These are phyloP conservation scores for Rutilus rutilus DNA, from an alignment of 2,113 vertebrate species.

Conservation along the genomic window DNA sequence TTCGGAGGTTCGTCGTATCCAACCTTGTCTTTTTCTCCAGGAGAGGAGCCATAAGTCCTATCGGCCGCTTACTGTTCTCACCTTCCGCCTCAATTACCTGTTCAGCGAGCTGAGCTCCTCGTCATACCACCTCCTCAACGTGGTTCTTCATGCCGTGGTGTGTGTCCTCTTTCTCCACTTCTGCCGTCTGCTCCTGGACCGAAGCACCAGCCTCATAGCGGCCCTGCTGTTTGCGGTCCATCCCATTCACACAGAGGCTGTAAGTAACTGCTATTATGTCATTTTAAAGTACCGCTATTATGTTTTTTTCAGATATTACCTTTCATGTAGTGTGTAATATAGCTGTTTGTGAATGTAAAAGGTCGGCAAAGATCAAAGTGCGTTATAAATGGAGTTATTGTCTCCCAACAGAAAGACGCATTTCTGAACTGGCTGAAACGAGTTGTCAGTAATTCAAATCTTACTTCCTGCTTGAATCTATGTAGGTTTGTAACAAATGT, in stretches of 20 bases:
- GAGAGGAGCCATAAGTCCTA: slow-evolving; percentile 99
- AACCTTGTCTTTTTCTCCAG: slow-evolving; percentile 66
- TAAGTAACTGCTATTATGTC: slow-evolving; percentile 73
- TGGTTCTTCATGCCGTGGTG: slow-evolving; percentile 85
- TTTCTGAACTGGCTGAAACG: neutral
- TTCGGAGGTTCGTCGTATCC: neutral
- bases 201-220: slow-evolving; percentile 83
- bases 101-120: slow-evolving; percentile 90
- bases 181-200: slow-evolving; percentile 89
- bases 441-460: no score
- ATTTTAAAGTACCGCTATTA: no score
- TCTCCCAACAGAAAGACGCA: neutral
- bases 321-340: no score
- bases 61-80: slow-evolving; percentile 93
- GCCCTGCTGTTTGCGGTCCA: slow-evolving; percentile 94
- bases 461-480: no score
- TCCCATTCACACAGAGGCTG: slow-evolving; percentile 95
- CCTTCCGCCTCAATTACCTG: slow-evolving; percentile 95
- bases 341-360: no score
- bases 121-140: slow-evolving; percentile 94
- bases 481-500: no score
- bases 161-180: slow-evolving; percentile 92
- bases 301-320: no score
- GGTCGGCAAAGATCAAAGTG: no score
- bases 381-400: no score